A percentile compares a stretch with the other conserved stretches of the same genome.
Evolutionary conservation across 2,888 invertebrate species (phyloP).

Genomic region (Rambutsinella grinnellia): DNA sequence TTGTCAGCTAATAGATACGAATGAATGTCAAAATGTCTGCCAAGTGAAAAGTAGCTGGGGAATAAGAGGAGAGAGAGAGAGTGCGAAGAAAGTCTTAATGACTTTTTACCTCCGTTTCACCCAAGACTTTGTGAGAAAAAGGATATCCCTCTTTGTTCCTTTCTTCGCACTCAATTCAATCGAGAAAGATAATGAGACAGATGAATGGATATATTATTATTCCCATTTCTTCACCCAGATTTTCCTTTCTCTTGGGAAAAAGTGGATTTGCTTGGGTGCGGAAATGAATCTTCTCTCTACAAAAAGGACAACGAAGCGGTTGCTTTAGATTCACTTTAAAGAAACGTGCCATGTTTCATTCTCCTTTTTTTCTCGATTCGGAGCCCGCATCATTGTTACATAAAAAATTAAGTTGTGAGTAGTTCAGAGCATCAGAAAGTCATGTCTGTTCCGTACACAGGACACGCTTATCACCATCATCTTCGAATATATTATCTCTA

Average conservation of each 20-base stretch:
- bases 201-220: constrained; percentile 33
- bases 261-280: too few species aligned
- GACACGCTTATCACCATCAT: not conserved
- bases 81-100: constrained; percentile 19
- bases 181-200: constrained; percentile 49
- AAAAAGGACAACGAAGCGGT: not conserved
- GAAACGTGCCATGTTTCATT: not conserved
- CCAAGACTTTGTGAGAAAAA: not conserved
- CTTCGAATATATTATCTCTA: constrained; percentile 17
- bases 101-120: not conserved
- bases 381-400: too few species aligned
- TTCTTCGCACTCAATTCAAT: too few species aligned
- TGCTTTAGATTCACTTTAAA: not conserved
- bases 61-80: not conserved
- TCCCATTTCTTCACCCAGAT: not conserved
- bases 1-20: constrained; percentile 43
- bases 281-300: not conserved
- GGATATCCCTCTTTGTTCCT: constrained; percentile 7
- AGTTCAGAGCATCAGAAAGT: not conserved
- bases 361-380: not conserved
- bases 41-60: constrained; percentile 18
- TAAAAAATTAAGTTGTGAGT: not conserved
- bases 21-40: constrained; percentile 46
- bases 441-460: not conserved
- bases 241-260: not conserved